phyloP scores from a whole-genome alignment of 1,140 invertebrate genomes.

The Ganaspis sp. region DNA sequence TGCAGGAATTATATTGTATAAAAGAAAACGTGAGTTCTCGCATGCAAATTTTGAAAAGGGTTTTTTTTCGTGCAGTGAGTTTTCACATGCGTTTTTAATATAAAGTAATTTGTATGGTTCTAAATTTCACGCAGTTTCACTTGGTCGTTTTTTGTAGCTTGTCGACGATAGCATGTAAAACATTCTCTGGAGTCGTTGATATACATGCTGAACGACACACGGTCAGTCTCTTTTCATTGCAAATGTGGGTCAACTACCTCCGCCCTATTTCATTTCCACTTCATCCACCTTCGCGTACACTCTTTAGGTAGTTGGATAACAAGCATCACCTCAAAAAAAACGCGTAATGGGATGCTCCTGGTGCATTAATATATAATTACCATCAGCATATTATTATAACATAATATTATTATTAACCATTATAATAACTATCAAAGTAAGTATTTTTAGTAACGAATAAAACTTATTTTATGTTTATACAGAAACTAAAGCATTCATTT shows the following conservation, averaged over 20 bases:
- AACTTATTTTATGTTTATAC: too few relatives aligned
- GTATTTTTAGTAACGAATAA: neutral
- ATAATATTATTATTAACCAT: neutral
- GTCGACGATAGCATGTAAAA: conserved; percentile 2
- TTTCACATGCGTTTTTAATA: neutral
- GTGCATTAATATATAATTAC: conserved; percentile 51
- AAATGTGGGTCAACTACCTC: conserved; percentile 48
- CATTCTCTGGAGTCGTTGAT: neutral
- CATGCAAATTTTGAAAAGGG: neutral
- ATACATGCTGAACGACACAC: conserved; percentile 23
- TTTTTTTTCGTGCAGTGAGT: neutral
- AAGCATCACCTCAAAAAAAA: conserved; percentile 42
- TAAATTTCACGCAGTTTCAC: conserved; percentile 6
- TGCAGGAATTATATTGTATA: neutral
- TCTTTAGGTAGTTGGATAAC: conserved; percentile 33
- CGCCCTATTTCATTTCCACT: conserved; percentile 35
- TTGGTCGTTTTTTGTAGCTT: neutral
- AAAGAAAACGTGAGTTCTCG: neutral
- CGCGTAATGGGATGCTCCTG: conserved; percentile 46
- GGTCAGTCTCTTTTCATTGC: conserved; percentile 41
- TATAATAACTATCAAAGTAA: too few relatives aligned
- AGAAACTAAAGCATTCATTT: too few relatives aligned
- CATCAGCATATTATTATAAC: conserved; percentile 47
- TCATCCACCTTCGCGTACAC: neutral
- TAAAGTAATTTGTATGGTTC: neutral